Evolutionary conservation across 2,888 invertebrate genomes (phyloP), one percentile per base, ranked within the genome.

Genomic region (Aphrophora alni): DNA sequence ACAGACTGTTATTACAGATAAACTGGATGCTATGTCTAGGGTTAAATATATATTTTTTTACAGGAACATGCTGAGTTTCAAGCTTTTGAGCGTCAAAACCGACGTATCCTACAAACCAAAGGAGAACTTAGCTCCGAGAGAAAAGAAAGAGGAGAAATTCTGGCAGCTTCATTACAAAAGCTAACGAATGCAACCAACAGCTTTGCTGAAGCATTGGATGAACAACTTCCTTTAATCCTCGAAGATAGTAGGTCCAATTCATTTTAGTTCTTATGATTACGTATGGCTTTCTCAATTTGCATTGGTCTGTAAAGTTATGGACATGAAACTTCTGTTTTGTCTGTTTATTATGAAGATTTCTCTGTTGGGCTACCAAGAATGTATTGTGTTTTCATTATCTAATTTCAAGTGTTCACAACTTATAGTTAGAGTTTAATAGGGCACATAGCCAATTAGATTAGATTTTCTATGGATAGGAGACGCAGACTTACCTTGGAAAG

Each of bases 51-150:
- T 59, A 21, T 76, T 76, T 38, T 27, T 80, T 7, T 69, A 21
- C 76, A 85, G 83, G 86, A 85, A 73, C 85, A 85, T 82, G 80
- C 83, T 59, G 86, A 86, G 80, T 78, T 86, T 68, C 84, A 85
- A 73, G 84, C 84, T 73, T 84, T 85, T 81, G 97, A 98, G 87
- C 93, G 94, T 79, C 95, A 95, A 84, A 98, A 98, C 87, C 92
- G 95, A 78, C 93, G 95, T 83, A 95, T 96, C 73, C 89, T 97
- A 86, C 95, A 97, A 88, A 97, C 97, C 0, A 95, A 97, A 88
- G 99, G 98, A 0, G 98, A 99, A 89, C 90, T 99, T 8, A 96
- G 95, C 78, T 92, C 93, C 80, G 98, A 98, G 85, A 92, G 97
- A 79, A 95, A 81, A 27, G 81, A 81, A 25, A 69, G 71, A 38